These are phyloP conservation scores for Acrobasis repandana DNA, from an alignment of 2,888 invertebrate species.

Conservation along the genomic window DNA sequence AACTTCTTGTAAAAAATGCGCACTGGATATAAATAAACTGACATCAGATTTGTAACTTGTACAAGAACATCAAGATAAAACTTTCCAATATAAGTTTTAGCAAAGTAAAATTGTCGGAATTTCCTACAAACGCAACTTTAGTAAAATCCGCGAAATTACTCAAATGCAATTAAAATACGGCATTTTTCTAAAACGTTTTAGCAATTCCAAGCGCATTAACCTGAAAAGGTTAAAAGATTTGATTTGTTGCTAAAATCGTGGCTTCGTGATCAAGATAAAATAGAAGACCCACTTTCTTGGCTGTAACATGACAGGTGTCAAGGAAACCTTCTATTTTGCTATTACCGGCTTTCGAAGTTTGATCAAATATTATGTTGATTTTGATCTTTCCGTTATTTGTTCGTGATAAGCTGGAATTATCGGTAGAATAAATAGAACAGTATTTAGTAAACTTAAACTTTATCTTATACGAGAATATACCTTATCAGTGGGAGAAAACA, in stretches of 20 bases:
- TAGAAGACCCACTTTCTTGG: slow-evolving; percentile 21
- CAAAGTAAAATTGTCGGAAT: too few species aligned
- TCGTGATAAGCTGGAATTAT: slow-evolving; percentile 18
- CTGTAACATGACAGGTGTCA: slow-evolving; percentile 19
- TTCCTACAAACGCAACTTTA: not conserved
- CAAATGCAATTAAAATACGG: not conserved
- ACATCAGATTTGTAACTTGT: too few species aligned
- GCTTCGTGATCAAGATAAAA: slow-evolving; percentile 21
- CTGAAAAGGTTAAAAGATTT: slow-evolving; percentile 12
- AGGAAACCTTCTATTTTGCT: slow-evolving; percentile 5
- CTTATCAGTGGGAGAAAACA: too few species aligned
- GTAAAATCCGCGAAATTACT: not conserved
- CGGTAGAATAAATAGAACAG: not conserved
- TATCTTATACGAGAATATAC: not conserved
- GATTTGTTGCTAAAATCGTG: slow-evolving; percentile 15
- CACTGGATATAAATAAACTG: too few species aligned
- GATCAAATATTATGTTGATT: slow-evolving; percentile 1
- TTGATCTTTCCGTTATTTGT: slow-evolving; percentile 2
- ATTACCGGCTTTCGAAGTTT: not conserved
- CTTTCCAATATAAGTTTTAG: too few species aligned
- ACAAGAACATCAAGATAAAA: too few species aligned
- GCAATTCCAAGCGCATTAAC: not conserved
- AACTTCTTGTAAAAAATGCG: too few species aligned
- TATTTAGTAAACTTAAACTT: not conserved
- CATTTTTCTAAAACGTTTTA: slow-evolving; percentile 6